These are phyloP conservation scores for Lonchura striata DNA, from an alignment of 2,113 vertebrate species.

Conservation along the genomic window DNA sequence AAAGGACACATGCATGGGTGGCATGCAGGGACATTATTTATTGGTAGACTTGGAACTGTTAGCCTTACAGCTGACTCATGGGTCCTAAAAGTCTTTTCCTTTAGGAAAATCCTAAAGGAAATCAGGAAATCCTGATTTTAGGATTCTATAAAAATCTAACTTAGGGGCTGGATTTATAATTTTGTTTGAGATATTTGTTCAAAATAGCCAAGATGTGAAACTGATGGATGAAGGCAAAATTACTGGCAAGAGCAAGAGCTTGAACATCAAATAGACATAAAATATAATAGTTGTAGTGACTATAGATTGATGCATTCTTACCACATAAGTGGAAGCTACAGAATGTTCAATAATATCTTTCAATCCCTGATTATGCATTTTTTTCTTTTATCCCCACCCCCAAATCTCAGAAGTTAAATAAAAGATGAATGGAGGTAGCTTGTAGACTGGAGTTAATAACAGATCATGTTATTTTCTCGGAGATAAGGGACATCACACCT, in stretches of 20 bases:
- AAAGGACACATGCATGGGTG: background rate
- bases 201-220: background rate
- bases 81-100: background rate
- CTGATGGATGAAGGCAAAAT: background rate
- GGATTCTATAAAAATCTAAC: background rate
- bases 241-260: background rate
- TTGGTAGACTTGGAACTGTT: background rate
- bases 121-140: background rate
- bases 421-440: background rate
- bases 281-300: background rate
- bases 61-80: background rate
- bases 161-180: background rate
- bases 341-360: background rate
- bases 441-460: background rate
- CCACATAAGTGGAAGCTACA: background rate
- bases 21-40: background rate
- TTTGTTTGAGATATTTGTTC: background rate
- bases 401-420: background rate
- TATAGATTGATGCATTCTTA: background rate
- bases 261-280: background rate
- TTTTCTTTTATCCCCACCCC: fast-evolving
- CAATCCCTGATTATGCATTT: background rate
- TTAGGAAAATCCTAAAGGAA: background rate
- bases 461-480: background rate
- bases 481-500: background rate